Percentiles rank a stretch among this genome's conserved stretches.
Conservation (phyloP, 1,140 invertebrate species). For the Drosophila ercepeae region DNA sequence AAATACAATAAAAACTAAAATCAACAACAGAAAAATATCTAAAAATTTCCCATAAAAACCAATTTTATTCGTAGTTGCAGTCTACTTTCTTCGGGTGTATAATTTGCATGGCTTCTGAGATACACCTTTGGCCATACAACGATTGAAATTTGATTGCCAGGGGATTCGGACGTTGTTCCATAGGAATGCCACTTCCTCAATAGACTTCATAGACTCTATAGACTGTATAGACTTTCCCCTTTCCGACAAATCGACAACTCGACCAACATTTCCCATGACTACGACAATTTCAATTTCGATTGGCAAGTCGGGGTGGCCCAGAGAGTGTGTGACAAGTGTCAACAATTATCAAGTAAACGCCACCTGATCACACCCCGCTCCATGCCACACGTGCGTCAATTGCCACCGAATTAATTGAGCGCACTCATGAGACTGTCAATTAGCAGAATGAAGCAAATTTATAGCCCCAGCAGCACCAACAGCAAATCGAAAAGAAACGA, state of each 20-base stretch:
- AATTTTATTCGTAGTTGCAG: too few species aligned
- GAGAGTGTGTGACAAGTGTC: constrained; percentile 62
- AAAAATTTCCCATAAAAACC: neutral
- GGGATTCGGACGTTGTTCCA: constrained; percentile 7
- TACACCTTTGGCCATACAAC: constrained; percentile 11
- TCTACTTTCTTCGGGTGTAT: constrained; percentile 6
- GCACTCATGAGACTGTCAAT: constrained; percentile 76
- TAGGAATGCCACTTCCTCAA: neutral
- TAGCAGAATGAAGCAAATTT: constrained; percentile 67
- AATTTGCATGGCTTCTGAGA: constrained; percentile 3
- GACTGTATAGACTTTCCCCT: too few species aligned
- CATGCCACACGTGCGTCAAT: constrained; percentile 68
- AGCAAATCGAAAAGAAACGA: constrained; percentile 14
- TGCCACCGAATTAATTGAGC: constrained; percentile 74
- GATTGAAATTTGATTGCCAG: constrained; percentile 16
- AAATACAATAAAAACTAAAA: neutral
- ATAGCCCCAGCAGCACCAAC: constrained; percentile 36
- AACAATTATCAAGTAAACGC: constrained; percentile 80
- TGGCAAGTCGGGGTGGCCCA: constrained; percentile 5
- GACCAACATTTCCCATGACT: constrained; percentile 19
- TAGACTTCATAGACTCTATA: too few species aligned
- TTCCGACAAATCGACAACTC: constrained; percentile 1
- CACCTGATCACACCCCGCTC: constrained; percentile 44
- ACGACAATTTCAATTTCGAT: constrained; percentile 41
- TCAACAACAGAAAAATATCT: neutral